Base-by-base conservation (phyloP, 2,888 invertebrate species). In the Xestia ashworthii region DNA sequence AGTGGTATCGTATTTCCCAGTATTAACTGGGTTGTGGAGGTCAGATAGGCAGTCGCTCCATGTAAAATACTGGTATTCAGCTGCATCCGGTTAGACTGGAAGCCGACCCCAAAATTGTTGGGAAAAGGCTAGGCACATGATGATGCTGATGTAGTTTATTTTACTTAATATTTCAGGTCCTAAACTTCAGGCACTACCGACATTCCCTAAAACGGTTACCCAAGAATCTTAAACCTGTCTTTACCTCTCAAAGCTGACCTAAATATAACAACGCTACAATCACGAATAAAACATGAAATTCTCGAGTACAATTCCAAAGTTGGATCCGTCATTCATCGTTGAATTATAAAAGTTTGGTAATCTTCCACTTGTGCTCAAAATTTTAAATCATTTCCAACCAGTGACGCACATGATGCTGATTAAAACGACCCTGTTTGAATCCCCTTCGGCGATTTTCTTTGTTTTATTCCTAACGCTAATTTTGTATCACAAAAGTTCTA, bases 401-500 rank as follows among this genome's bases (percentile, higher is more conserved):
- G 80, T 80, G 80, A 78, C 85, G 82, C 90, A 91, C 88, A 90
- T 90, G 91, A 87, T 84, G 83, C 85, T 82, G 87, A 90, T 85
- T 86, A 88, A 84, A 82, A 85, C 78, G 83, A 76, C 72, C 87
- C 86, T 87, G 87, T 83, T 82, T 74, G 84, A 75, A 84, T 82
- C 83, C 88, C 89, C 83, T 87, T 87, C 88, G 89, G 89, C 87
- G 89, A 90, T 90, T 92, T 92, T 91, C 91, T 90, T 92, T 91
- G 91, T 94, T 92, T 93, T 91, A 92, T 92, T 90, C 85, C 90
- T 88, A 92, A 92, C 93, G 92, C 93, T 94, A 94, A 94, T 94
- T 89, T 89, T 88, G 93, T 94, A 92, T 93, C 91, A 89, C 89
- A 88, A 90, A 92, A 93, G 88, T 93, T 93, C 89, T 90, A 90